Percentiles rank a stretch among this genome's conserved stretches.
These are phyloP conservation scores for Chouioia cunea DNA, from an alignment of 2,888 invertebrate species.

Conservation along the genomic window DNA sequence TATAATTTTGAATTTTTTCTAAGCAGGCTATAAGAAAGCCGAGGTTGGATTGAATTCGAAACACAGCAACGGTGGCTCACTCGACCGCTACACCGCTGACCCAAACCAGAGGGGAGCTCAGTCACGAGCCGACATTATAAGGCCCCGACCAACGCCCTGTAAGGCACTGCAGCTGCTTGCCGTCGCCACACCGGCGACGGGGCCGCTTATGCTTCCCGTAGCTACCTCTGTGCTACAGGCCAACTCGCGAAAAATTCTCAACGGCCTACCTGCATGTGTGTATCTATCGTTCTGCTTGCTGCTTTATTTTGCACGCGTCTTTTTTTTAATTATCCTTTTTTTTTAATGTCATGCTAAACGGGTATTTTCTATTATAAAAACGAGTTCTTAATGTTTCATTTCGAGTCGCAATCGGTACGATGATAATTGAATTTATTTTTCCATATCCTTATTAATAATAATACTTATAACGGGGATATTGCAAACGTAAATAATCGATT, in stretches of 20 bases:
- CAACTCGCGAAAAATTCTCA: slow-evolving; percentile 10
- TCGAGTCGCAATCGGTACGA: too few relatives aligned
- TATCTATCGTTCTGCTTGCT: slow-evolving; percentile 58
- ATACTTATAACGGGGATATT: too few relatives aligned
- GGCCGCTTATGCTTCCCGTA: neutral
- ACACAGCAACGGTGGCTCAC: slow-evolving; percentile 68
- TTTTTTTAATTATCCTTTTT: neutral
- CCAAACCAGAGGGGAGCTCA: slow-evolving; percentile 79
- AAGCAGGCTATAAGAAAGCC: slow-evolving; percentile 67
- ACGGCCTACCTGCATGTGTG: slow-evolving; percentile 64
- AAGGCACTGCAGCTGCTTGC: slow-evolving; percentile 61
- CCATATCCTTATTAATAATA: too few relatives aligned
- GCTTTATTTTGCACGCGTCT: slow-evolving; percentile 29
- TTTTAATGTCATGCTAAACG: too few relatives aligned
- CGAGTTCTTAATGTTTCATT: too few relatives aligned
- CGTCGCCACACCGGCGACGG: neutral
- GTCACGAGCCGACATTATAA: slow-evolving; percentile 82
- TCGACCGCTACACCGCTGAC: slow-evolving; percentile 83
- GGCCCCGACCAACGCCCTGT: slow-evolving; percentile 78
- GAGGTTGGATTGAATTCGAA: slow-evolving; percentile 63
- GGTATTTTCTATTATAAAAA: too few relatives aligned
- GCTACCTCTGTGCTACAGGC: neutral
- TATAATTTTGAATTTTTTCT: slow-evolving; percentile 19
- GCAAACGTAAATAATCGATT: too few relatives aligned
- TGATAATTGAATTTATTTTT: too few relatives aligned